phyloP scores from a whole-genome alignment of 23 tunicate genomes.

The Aplidium turbinatum region DNA sequence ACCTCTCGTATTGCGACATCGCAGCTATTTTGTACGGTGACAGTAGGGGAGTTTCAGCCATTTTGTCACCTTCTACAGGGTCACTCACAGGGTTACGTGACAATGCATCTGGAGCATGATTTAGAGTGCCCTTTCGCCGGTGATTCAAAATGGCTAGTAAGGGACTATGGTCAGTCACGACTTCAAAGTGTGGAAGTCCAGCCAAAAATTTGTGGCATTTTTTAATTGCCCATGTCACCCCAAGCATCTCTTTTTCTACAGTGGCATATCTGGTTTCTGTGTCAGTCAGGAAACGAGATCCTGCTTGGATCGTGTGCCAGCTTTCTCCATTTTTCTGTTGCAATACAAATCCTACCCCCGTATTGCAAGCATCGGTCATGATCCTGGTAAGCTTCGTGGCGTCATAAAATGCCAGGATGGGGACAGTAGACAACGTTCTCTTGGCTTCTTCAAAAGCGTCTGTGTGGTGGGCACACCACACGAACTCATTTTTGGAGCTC shows the following conservation, averaged over 20 bases:
- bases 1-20: not conserved
- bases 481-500: slow-evolving; percentile 5
- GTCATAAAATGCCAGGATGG: not conserved
- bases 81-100: not conserved
- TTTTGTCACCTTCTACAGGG: not conserved
- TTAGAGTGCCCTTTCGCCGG: not conserved
- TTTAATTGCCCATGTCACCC: not conserved
- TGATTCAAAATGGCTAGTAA: slow-evolving; percentile 1
- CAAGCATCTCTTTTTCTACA: slow-evolving; percentile 2
- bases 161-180: slow-evolving; percentile 3
- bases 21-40: slow-evolving; percentile 4
- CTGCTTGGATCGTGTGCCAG: slow-evolving; percentile 7
- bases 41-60: not conserved
- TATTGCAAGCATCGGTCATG: slow-evolving; percentile 5
- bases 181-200: slow-evolving; percentile 1
- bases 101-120: not conserved
- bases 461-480: not conserved
- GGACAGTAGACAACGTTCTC: not conserved
- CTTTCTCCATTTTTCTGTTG: slow-evolving; percentile 6
- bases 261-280: slow-evolving; percentile 18
- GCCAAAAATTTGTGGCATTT: slow-evolving; percentile 6
- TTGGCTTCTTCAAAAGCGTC: not conserved
- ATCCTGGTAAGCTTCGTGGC: not conserved
- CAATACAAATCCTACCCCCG: not conserved
- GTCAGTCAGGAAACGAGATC: slow-evolving; percentile 18